A percentile compares a stretch with the other conserved stretches of the same genome.
These are phyloP conservation scores for Trematomus loennbergii DNA, from an alignment of 2,113 vertebrate genomes.

Conservation along the genomic window DNA sequence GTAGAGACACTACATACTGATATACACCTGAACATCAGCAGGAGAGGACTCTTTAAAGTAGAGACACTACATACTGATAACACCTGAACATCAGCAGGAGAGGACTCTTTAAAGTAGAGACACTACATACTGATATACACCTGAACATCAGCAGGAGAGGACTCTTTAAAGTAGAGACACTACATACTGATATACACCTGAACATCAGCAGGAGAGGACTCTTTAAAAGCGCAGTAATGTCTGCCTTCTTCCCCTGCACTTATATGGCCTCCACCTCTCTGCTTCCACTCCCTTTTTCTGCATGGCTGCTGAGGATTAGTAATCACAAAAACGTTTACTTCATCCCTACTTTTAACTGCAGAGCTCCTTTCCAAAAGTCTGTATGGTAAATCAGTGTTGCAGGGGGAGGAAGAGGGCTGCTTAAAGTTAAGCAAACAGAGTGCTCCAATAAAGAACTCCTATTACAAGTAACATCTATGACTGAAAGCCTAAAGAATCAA, in stretches of 20 bases:
- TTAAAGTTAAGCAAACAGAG: constrained; percentile 4
- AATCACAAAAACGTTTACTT: constrained; percentile 43
- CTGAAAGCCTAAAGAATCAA: not conserved
- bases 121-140: no score
- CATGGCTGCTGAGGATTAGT: constrained; percentile 47
- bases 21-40: no score
- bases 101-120: no score
- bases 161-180: no score
- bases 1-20: no score
- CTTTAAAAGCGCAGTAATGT: constrained; percentile 30
- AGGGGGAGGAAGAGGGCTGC: not conserved
- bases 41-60: no score
- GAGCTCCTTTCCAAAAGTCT: constrained; percentile 33
- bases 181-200: no score
- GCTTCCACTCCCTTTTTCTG: constrained; percentile 25
- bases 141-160: no score
- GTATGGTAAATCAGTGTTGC: constrained; percentile 33
- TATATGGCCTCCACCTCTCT: constrained; percentile 38
- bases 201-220: no score
- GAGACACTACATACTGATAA: no score
- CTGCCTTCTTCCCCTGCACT: constrained; percentile 52
- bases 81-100: no score
- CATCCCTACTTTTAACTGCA: constrained; percentile 19
- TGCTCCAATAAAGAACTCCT: not conserved
- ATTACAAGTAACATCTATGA: not conserved